Conservation (phyloP, 2,113 vertebrate genomes). For the Falco punctatus region DNA sequence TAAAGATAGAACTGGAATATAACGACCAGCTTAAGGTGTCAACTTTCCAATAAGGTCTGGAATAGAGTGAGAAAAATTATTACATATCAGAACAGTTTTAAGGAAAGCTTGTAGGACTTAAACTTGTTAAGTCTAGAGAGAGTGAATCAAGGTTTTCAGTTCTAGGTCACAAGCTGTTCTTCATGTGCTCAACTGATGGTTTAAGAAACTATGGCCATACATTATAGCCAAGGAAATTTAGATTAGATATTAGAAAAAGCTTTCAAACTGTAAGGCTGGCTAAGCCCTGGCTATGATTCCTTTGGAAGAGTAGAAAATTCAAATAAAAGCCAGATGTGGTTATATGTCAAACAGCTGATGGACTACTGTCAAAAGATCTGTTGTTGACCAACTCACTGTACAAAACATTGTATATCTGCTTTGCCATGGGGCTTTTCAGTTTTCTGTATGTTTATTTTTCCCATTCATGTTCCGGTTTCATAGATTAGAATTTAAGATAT, state of each 20-base stretch:
- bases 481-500: background rate
- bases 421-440: background rate
- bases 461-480: background rate
- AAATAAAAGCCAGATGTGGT: background rate
- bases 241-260: background rate
- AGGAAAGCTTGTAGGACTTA: background rate
- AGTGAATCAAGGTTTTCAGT: background rate
- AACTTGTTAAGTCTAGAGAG: background rate
- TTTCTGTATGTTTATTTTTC: background rate
- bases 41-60: background rate
- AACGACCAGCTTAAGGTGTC: background rate
- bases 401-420: background rate
- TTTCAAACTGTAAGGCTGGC: background rate
- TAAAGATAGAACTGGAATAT: background rate
- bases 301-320: background rate
- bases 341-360: fast-evolving
- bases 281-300: background rate
- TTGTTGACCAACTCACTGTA: background rate
- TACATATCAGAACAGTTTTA: background rate
- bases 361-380: background rate
- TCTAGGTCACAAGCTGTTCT: background rate
- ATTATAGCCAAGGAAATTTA: background rate
- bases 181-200: background rate
- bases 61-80: background rate
- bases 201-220: background rate